Conservation (phyloP, 2,888 invertebrate species). For the Patella pellucida region DNA sequence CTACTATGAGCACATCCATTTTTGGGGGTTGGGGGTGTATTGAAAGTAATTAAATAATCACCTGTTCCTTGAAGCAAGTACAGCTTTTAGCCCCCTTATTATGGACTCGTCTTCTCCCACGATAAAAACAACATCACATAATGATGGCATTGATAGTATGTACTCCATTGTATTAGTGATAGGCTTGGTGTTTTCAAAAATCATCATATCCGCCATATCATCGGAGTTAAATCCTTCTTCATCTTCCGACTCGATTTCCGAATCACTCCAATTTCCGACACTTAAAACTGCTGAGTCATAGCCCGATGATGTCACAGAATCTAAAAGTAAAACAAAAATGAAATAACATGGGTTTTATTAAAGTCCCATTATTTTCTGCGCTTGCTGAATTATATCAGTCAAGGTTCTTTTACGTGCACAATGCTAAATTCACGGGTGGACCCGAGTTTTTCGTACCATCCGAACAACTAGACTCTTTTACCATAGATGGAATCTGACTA, state of each 20-base stretch:
- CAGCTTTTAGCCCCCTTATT: neutral
- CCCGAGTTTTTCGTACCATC: too few species aligned
- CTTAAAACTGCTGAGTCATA: neutral
- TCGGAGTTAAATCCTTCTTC: neutral
- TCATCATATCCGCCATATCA: neutral
- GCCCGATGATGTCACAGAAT: neutral
- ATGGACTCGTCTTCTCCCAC: neutral
- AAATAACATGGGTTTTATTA: too few species aligned
- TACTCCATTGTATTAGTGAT: neutral
- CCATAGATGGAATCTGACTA: too few species aligned
- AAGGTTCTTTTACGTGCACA: too few species aligned
- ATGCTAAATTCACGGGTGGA: too few species aligned
- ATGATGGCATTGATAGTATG: slow-evolving; percentile 1
- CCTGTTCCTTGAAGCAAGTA: neutral
- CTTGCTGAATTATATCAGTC: too few species aligned
- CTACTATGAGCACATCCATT: too few species aligned
- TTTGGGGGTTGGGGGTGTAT: too few species aligned
- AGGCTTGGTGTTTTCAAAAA: neutral
- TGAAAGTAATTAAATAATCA: neutral
- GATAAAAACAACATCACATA: slow-evolving; percentile 5
- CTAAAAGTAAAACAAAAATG: neutral
- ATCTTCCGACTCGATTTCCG: neutral
- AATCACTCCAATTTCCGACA: neutral
- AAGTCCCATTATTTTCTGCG: too few species aligned
- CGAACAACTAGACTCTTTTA: too few species aligned